Evolutionary conservation across 2,113 vertebrate species (phyloP), one percentile per base, ranked within the genome.

Genomic region (Pygoscelis adeliae): DNA sequence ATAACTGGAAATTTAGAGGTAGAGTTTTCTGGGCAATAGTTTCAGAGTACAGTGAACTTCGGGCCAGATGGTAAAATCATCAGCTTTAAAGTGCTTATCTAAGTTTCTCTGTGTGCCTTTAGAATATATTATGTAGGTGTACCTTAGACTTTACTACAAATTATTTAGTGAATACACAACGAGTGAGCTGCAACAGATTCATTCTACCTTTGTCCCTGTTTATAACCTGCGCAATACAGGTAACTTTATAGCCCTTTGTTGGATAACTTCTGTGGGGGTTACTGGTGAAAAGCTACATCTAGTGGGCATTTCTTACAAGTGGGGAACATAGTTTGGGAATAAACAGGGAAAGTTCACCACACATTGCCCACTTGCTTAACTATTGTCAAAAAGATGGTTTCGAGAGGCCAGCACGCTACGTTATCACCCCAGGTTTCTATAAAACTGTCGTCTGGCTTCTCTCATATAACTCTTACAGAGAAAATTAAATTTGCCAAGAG

Each of bases 401-500:
- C 1, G 32, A 70, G 80, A 83, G 81, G 26, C 44, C 83, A 85
- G 36, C 44, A 40, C 1, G 14, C 62, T 81, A 10, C 40, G 8
- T 91, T 77, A 58, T 72, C 56, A 58, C 49, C 36, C 38, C 29
- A 62, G 58, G 15, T 94, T 91, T 93, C 79, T 74, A 50, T 79
- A 80, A 83, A 93, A 73, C 27, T 50, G 62, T 89, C 1, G 2
- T 81, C 78, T 90, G 67, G 29, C 46, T 88, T 85, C 61, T 87
- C 32, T 95, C 80, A 63, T 63, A 34, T 89, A 91, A 84, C 55
- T 90, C 61, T 80, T 67, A 53, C 25, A 69, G 32, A 76, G 74
- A 93, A 95, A 95, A 96, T 94, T 52, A 85, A 80, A 91, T 84
- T 93, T 93, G 69, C 79, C 61, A 46, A 71, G 90, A 90, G 81